phyloP scores from a whole-genome alignment of 2,888 invertebrate species.

The Lepas anatifera region DNA sequence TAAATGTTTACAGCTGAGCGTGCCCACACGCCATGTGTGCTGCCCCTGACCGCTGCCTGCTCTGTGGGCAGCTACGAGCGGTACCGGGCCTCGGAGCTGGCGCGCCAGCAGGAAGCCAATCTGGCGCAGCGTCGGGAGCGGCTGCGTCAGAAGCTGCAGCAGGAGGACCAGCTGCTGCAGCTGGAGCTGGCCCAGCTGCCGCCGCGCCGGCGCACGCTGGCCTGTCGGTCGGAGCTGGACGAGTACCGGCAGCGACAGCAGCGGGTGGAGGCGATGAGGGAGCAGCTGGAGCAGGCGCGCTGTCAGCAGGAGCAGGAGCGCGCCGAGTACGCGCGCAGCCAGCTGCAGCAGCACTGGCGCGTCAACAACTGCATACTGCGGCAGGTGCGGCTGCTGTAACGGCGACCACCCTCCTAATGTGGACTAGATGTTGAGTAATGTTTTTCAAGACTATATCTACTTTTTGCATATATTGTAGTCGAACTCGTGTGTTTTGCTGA shows the following conservation, averaged over 20 bases:
- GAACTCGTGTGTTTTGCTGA: no score
- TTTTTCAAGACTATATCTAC: no score
- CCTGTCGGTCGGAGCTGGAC: conserved; percentile 13
- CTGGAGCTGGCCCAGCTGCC: conserved; percentile 12
- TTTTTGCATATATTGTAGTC: no score
- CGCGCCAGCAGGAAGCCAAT: neutral
- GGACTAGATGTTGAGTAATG: no score
- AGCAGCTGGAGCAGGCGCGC: neutral
- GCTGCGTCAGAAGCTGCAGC: neutral
- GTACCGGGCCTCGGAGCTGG: neutral
- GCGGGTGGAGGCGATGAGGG: conserved; percentile 3
- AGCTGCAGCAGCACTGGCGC: conserved; percentile 1
- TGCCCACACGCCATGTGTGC: no score
- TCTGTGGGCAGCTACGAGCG: neutral
- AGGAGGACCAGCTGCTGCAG: neutral
- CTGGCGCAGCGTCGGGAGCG: conserved; percentile 6
- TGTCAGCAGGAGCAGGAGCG: conserved; percentile 10
- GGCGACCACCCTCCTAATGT: no score
- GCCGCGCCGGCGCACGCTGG: conserved; percentile 11
- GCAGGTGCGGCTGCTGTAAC: neutral
- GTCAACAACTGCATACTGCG: conserved; percentile 7
- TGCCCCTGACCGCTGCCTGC: no score
- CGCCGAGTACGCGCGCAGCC: conserved; percentile 1
- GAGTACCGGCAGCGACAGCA: conserved; percentile 6
- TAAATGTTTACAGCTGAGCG: no score